phyloP scores from a whole-genome alignment of 2,797 vertebrate species.

The Synaphobranchus kaupii region DNA sequence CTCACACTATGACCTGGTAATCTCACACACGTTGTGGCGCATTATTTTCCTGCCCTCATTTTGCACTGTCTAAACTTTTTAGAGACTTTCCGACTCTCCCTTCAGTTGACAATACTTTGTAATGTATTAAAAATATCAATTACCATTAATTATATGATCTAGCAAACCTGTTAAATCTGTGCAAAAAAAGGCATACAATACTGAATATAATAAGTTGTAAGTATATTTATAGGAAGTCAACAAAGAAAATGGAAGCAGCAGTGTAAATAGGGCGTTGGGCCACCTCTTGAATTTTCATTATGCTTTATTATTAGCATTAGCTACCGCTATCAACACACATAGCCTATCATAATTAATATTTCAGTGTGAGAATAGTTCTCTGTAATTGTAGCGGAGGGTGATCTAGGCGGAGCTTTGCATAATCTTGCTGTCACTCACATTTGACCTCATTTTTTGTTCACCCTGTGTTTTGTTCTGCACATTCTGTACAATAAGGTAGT shows the following conservation, averaged over 20 bases:
- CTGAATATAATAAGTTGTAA: not conserved
- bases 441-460: not conserved
- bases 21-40: not conserved
- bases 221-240: not conserved
- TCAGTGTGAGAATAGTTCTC: too few relatives aligned
- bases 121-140: not conserved
- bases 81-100: not conserved
- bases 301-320: not conserved
- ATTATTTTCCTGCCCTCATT: not conserved
- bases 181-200: not conserved
- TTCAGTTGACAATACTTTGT: not conserved
- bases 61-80: not conserved
- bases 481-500: not conserved
- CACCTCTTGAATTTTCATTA: not conserved
- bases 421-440: not conserved
- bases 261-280: not conserved
- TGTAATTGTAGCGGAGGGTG: too few relatives aligned
- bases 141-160: not conserved
- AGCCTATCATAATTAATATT: too few relatives aligned
- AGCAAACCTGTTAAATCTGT: not conserved
- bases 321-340: too few relatives aligned
- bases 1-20: constrained; percentile 1
- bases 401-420: not conserved
- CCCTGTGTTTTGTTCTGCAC: not conserved
- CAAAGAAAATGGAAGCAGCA: not conserved